Percentiles rank a stretch among this genome's conserved stretches.
Conservation (phyloP, 2,113 vertebrate genomes). For the Emydura subglobosa region DNA sequence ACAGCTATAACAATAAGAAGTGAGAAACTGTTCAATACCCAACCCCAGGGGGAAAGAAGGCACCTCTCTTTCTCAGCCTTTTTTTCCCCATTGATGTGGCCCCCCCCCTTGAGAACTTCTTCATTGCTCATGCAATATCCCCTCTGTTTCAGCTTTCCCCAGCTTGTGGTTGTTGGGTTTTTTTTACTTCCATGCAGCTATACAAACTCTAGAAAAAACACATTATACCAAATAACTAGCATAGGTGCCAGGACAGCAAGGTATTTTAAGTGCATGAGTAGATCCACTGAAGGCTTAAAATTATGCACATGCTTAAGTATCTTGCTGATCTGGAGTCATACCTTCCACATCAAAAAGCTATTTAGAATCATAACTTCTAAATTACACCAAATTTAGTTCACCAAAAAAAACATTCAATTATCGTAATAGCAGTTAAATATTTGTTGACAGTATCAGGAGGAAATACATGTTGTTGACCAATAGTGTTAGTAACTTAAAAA, state of each 20-base stretch:
- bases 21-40: neutral
- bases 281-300: neutral
- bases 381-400: neutral
- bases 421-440: neutral
- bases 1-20: neutral
- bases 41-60: neutral
- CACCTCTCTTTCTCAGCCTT: neutral
- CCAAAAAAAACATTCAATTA: neutral
- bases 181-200: neutral
- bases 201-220: neutral
- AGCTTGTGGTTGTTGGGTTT: no score
- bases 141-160: neutral
- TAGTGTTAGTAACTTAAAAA: slow-evolving; percentile 7
- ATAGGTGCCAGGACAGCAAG: neutral
- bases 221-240: slow-evolving; percentile 12
- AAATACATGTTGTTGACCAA: neutral
- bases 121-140: neutral
- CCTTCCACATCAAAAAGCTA: neutral
- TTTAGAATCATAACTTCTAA: neutral
- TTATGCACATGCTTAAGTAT: neutral
- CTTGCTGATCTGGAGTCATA: neutral
- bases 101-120: neutral
- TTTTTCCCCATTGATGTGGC: neutral
- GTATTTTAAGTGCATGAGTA: neutral
- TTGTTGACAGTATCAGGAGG: neutral